Conservation (phyloP, 2,113 vertebrate species). For the Indri indri region DNA sequence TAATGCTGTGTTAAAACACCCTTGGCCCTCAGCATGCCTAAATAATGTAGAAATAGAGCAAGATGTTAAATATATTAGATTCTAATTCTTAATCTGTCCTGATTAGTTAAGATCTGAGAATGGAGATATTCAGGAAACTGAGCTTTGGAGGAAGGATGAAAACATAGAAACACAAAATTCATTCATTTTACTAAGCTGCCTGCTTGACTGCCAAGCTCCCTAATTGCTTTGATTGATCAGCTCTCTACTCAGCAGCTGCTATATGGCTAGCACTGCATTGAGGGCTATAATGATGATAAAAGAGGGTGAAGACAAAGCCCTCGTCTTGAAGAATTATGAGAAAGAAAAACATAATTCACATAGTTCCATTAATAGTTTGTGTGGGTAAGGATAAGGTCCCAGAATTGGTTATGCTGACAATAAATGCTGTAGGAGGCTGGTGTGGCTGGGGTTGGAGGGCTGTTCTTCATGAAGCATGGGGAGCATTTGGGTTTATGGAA, state of each 20-base stretch:
- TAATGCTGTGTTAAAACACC: slow-evolving; percentile 1
- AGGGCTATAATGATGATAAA: slow-evolving; percentile 17
- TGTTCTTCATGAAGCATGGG: neutral
- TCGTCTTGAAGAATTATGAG: slow-evolving; percentile 57
- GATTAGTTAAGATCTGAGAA: slow-evolving; percentile 20
- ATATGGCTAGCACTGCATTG: neutral
- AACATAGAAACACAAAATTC: slow-evolving; percentile 25
- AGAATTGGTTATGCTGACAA: neutral
- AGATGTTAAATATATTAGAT: slow-evolving; percentile 22
- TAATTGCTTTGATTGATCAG: slow-evolving; percentile 39
- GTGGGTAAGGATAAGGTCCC: neutral
- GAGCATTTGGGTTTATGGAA: neutral
- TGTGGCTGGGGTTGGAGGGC: neutral
- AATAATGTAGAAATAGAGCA: slow-evolving; percentile 14
- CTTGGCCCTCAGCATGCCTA: neutral
- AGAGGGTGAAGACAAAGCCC: slow-evolving; percentile 26
- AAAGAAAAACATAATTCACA: neutral
- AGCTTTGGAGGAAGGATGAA: slow-evolving; percentile 31
- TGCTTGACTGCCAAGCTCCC: neutral
- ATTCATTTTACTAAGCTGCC: slow-evolving; percentile 43
- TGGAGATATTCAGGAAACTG: slow-evolving; percentile 47
- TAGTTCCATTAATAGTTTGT: slow-evolving; percentile 8
- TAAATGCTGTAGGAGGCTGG: neutral
- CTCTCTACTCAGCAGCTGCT: slow-evolving; percentile 49
- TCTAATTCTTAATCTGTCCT: slow-evolving; percentile 9